phyloP scores from a whole-genome alignment of 2,888 invertebrate genomes.

The Leuctra nigra region DNA sequence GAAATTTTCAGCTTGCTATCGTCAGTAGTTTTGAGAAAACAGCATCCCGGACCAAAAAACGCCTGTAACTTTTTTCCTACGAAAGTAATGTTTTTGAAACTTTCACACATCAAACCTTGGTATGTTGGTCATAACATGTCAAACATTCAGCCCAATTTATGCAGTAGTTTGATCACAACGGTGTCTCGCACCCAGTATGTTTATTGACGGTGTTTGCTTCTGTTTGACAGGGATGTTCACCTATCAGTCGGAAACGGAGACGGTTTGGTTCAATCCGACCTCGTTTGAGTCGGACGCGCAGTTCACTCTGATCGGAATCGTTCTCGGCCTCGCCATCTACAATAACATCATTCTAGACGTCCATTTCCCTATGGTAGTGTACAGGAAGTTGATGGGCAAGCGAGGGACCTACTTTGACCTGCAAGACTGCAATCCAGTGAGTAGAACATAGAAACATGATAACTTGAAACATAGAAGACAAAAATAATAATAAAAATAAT shows the following conservation, averaged over 20 bases:
- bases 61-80: too few species aligned
- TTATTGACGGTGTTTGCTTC: too few species aligned
- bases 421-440: conserved; percentile 81
- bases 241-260: conserved; percentile 47
- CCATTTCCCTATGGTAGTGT: conserved; percentile 93
- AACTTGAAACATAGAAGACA: too few species aligned
- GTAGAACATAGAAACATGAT: too few species aligned
- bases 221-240: conserved; percentile 46
- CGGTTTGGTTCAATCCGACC: conserved; percentile 84
- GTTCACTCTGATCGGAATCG: conserved; percentile 89
- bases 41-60: not conserved
- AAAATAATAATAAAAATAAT: too few species aligned
- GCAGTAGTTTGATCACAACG: not conserved
- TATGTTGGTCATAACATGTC: too few species aligned
- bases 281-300: conserved; percentile 93
- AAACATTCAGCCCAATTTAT: too few species aligned
- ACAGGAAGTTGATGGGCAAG: conserved; percentile 86
- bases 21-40: too few species aligned
- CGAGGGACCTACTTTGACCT: conserved; percentile 83
- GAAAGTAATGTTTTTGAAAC: too few species aligned
- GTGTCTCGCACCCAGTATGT: not conserved
- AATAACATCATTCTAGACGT: conserved; percentile 92
- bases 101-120: too few species aligned
- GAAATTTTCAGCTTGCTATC: too few species aligned
- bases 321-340: conserved; percentile 91